Conservation (phyloP, 37 sponge, comb jelly and placozoan species). For the Mnemiopsis leidyi region DNA sequence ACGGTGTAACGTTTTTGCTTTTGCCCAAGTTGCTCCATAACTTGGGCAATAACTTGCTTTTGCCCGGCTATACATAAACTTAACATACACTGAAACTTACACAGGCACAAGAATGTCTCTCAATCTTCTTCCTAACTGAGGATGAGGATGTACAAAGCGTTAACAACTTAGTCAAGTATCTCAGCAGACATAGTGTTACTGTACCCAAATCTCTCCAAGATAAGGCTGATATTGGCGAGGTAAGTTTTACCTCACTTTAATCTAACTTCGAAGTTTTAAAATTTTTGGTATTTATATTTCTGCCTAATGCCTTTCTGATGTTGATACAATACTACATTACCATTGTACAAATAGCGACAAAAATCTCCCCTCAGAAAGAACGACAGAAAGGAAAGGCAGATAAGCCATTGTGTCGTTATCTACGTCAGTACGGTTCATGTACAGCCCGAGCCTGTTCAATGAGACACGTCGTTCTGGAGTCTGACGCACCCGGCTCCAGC, state of each 20-base stretch:
- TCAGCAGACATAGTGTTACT: not conserved
- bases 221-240: not conserved
- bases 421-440: constrained; percentile 11
- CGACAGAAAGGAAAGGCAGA: not conserved
- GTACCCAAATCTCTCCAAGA: not conserved
- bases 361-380: constrained; percentile 9
- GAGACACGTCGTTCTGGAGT: constrained; percentile 11
- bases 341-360: no score
- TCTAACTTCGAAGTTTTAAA: no score
- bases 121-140: not conserved
- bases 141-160: constrained; percentile 31
- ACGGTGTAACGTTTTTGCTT: no score
- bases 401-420: constrained; percentile 5
- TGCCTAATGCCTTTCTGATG: no score
- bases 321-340: no score
- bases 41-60: no score
- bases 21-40: no score
- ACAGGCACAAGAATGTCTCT: constrained; percentile 37
- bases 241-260: no score
- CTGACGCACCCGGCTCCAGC: constrained; percentile 24
- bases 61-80: no score
- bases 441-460: not conserved
- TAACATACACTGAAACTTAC: no score
- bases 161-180: constrained; percentile 43
- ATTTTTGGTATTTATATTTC: no score